Base-by-base conservation (phyloP, 2,888 invertebrate genomes). In the Nasonia oneida region DNA sequence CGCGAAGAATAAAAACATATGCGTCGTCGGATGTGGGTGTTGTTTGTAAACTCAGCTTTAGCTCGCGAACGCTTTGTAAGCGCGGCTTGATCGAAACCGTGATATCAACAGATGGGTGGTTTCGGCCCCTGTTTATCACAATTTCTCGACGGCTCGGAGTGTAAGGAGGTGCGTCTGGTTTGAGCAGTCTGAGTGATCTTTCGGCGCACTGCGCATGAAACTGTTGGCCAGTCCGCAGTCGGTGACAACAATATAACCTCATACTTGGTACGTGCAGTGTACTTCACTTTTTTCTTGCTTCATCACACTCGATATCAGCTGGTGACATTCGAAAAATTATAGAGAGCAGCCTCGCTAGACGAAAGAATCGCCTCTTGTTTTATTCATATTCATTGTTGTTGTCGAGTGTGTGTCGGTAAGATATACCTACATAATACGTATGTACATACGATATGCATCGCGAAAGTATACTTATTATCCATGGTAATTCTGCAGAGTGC, bases 21-120 rank as follows among this genome's bases (percentile, higher is more conserved):
- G 18, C n/a, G 14, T 61, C 18, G 47, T 78, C 18, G 61, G 12
- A 67, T 39, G 39, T 70, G 14, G 70, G 8, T n/a, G 14, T 15
- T 18, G 14, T 39, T 73, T 83, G 79, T 67, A 39, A 37, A 74
- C 47, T 4, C 39, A 50, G 74, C 84, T 10, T 74, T 74, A 75
- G 12, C 8, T 70, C 4, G 57, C 18, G 6, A 18, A 8, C 57
- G 57, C 57, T 18, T 61, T 61, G 57, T 8, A 61, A 61, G 57
- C 57, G 33, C 67, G 33, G 67, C 33, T 67, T 67, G 2, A 67
- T 33, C 10, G 10, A 10, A 61, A 23, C 23, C n/a, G 14, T 10
- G 81, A 77, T 85, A 82, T 78, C 85, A 85, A 85, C 82, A 85
- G 67, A 82, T 85, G 85, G 81, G 82, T 85, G 81, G 78, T 64